A percentile compares a stretch with the other conserved stretches of the same genome.
Conservation (phyloP, 1,140 invertebrate genomes). For the Portunus trituberculatus region DNA sequence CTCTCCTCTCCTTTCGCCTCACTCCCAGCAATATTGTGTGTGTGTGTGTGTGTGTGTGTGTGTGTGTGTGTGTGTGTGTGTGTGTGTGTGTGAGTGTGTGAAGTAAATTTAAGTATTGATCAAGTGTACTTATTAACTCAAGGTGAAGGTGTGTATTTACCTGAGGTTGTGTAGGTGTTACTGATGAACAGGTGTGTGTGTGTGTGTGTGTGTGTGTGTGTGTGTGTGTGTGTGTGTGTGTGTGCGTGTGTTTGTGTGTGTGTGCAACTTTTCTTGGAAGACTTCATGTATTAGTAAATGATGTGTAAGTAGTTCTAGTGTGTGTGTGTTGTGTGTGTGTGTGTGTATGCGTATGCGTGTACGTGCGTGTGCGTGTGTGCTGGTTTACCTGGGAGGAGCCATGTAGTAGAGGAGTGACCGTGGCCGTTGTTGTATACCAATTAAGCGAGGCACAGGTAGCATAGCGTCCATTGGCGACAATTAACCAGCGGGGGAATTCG, state of each 20-base stretch:
- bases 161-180: not conserved
- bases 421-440: not conserved
- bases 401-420: not conserved
- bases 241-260: conserved; percentile 37
- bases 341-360: not conserved
- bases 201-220: conserved; percentile 35
- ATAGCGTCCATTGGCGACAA: not conserved
- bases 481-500: not conserved
- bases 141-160: not conserved
- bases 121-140: too few relatives aligned
- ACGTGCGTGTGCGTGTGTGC: not conserved
- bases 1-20: not conserved
- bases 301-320: conserved; percentile 28
- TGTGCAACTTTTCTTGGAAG: not conserved
- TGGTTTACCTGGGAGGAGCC: not conserved
- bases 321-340: conserved; percentile 17
- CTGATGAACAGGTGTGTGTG: not conserved
- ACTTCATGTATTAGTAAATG: too few relatives aligned
- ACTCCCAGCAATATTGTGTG: not conserved
- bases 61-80: conserved; percentile 20
- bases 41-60: not conserved
- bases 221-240: conserved; percentile 44
- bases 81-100: not conserved
- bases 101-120: too few relatives aligned
- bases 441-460: not conserved